A percentile compares a stretch with the other conserved stretches of the same genome.
Conservation (phyloP, 2,888 invertebrate species). For the Portevinia maculata region DNA sequence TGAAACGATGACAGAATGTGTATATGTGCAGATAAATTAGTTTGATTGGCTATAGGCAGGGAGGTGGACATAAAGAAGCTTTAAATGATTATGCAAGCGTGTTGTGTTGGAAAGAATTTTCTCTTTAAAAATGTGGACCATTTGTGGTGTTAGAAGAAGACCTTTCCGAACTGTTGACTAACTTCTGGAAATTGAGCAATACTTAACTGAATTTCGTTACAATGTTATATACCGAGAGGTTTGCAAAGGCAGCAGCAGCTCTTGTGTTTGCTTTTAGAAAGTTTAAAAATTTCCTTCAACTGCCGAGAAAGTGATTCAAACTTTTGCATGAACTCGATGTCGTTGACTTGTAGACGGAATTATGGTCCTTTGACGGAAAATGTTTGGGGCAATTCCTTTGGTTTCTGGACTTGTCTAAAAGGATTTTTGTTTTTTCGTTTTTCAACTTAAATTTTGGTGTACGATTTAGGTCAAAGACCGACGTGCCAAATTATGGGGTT, state of each 20-base stretch:
- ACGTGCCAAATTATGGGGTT: background rate
- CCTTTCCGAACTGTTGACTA: constrained; percentile 8
- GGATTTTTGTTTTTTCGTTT: background rate
- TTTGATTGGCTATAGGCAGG: constrained; percentile 5
- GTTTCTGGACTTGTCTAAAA: background rate
- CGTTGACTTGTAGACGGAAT: background rate
- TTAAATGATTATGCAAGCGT: background rate
- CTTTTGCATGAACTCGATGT: constrained; percentile 6
- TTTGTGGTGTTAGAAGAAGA: constrained; percentile 1
- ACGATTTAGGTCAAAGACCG: background rate
- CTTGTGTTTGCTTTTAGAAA: constrained; percentile 13
- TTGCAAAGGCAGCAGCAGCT: too few relatives aligned
- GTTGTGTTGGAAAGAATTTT: background rate
- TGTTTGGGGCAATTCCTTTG: constrained; percentile 8
- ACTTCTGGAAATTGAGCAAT: constrained; percentile 34
- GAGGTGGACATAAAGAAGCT: background rate
- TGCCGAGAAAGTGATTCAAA: background rate
- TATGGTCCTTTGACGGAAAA: background rate
- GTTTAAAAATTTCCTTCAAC: constrained; percentile 8
- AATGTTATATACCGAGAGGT: constrained; percentile 9
- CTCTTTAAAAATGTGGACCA: constrained; percentile 21
- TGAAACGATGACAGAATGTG: background rate
- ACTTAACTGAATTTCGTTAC: constrained; percentile 12
- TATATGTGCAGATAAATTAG: constrained; percentile 15
- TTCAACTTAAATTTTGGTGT: background rate